Base-by-base conservation (phyloP, 2,888 invertebrate genomes). In the Campoletis raptor region DNA sequence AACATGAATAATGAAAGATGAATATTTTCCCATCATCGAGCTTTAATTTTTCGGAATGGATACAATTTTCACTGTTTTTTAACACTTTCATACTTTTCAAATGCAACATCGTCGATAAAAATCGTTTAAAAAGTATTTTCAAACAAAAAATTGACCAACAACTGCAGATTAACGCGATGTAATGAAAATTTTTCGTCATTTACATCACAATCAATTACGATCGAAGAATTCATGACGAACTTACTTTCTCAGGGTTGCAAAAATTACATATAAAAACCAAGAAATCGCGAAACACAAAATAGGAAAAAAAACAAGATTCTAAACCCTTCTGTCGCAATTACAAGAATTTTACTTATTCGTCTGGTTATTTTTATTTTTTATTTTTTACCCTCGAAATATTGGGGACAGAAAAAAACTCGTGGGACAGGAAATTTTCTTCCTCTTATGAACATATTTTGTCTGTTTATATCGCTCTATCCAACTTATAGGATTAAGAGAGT, bases 401-500 rank as follows among this genome's bases (percentile, higher is more conserved):
- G 0, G 10, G 3, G 52, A 0, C 42, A 15, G 54, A 10, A 24
- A 15, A 48, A 15, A 21, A 45, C 24, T 73, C 72, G 24, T 67
- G 15, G 30, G 18, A 40, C 10, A 0, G 45, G 15, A 67, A 66
- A 30, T 78, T 70, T 83, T 48, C 42, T 30, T 73, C 57, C 24
- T 5, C 15, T 37, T 40, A 37, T n/a, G 5, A 52, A 66, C 36
- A 36, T 76, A 36, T 52, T 54, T n/a, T 70, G 30, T n/a, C 10
- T n/a, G n/a, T 70, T 81, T 40, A 21, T 66, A 45, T 6, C 40
- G 57, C 40, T 24, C 52, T 6, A 21, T 24, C 36, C 4, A 78
- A 79, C 66, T 42, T n/a, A n/a, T n/a, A 48, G 52, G 40, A 30
- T 37, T 21, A 69, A 30, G 82, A 74, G 40, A 48, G 52, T 83